Evolutionary conservation across 2,113 vertebrate genomes (phyloP).

Genomic region (Cyphomyrus plagiostoma): DNA sequence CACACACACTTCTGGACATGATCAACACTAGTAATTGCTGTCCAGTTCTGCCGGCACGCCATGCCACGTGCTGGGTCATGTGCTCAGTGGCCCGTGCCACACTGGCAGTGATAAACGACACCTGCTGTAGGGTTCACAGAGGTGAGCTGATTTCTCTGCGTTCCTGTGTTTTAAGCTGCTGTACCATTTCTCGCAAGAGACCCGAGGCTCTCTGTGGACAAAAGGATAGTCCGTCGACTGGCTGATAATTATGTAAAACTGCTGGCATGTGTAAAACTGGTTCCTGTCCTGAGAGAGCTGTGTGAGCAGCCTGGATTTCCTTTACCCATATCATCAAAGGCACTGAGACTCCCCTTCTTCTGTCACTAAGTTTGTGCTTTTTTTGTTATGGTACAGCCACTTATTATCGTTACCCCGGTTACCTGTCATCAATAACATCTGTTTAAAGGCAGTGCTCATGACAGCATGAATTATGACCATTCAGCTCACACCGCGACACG

Average conservation of each 20-base stretch:
- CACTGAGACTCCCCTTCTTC: neutral
- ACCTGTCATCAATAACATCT: neutral
- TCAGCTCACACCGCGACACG: neutral
- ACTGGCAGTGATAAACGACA: slow-evolving; percentile 21
- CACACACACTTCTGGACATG: neutral
- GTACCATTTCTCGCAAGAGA: slow-evolving; percentile 6
- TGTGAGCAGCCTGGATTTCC: neutral
- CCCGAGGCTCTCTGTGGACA: slow-evolving; percentile 25
- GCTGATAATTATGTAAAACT: slow-evolving; percentile 26
- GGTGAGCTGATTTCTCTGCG: slow-evolving; percentile 34
- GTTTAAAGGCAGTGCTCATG: neutral
- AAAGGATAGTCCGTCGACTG: slow-evolving; percentile 27
- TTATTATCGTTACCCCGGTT: slow-evolving; percentile 19
- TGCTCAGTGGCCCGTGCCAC: neutral
- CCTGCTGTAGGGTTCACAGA: slow-evolving; percentile 46
- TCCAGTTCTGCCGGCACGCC: neutral
- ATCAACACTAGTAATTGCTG: neutral
- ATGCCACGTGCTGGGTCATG: neutral
- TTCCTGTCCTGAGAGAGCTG: neutral
- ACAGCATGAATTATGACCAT: neutral
- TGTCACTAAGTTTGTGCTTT: neutral
- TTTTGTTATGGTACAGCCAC: slow-evolving; percentile 39
- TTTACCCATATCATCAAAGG: neutral
- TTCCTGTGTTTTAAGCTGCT: slow-evolving; percentile 36
- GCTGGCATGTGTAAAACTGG: slow-evolving; percentile 25